Base-by-base conservation (phyloP, 2,113 vertebrate genomes). In the Eidolon helvum region DNA sequence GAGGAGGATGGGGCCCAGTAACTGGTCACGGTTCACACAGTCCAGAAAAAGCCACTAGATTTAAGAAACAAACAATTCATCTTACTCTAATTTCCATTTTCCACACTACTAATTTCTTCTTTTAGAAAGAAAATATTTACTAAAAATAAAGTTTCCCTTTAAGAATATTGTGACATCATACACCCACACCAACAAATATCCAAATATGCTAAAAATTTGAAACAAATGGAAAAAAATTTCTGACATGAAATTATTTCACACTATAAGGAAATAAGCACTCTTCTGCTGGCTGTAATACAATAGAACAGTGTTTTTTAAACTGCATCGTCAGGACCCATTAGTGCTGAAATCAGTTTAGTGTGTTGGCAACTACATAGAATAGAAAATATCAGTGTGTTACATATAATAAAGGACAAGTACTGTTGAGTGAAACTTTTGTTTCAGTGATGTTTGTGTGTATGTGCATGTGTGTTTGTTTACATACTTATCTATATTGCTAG, bases 141-240 rank as follows among this genome's bases (percentile, higher is more conserved):
- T 96, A 61, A 83, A 95, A 95, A 55, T 40, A 93, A 97, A 89
- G 10, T 74, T 90, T 83, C 33, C 33, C 40, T 74, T 80, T 95
- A 38, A 55, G 14, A 78, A 38, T 95, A 71, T 10, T 92, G 21
- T 69, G 78, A 93, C 45, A 90, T 69, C 8, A 43, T 72, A 61
- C 2, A 77, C 11, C 35, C 45, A 71, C 1, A 43, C 68, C 5
- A 71, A 38, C 77, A 86, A 90, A 86, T 71, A 91, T 33, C 40
- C 68, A 93, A 80, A 86, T 86, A 78, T 40, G 35, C 48, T 92
- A 92, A 95, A 30, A 45, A 92, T 53, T 10, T 94, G 24, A 87
- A 90, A 96, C 63, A 93, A 93, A 94, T 7, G 24, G 16, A 7
- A 40, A 59, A 69, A 77, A 14, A 5, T 57, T 86, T 88, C 61